Evolutionary conservation across 2,888 invertebrate species (phyloP), one percentile per base, ranked within the genome.

Genomic region (Coleophora flavipennella): DNA sequence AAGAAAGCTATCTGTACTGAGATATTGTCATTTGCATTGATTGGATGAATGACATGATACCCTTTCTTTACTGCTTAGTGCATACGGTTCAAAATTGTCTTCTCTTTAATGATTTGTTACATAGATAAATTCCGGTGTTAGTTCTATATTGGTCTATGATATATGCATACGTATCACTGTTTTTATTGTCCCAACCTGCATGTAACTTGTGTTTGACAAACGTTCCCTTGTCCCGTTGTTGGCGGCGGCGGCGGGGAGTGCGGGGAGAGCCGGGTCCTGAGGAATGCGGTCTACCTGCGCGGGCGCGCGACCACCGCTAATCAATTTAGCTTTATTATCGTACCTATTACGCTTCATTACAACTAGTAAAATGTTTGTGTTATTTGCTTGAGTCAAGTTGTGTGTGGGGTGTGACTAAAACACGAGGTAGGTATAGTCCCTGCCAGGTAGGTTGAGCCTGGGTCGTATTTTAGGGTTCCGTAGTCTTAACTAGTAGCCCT

Each of bases 241-340:
- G 34, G 49, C 40, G 50, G 40, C 34, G 49, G 43, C 38, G 48
- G 46, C 49, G 51, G 48, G 51, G 43, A 49, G 32, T 35, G 46
- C 31, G 45, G 46, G 35, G 45, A 34, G 46, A 44, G 46, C 55
- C 55, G 57, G 57, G 50, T 43, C 45, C 50, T 38, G 57, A 55
- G 79, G 81, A 83, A 80, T 83, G 84, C 71, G 72, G 78, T 65
- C 77, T 80, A 83, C 84, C 81, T 80, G 81, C 73, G 68, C 68
- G 66, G 69, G 78, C 73, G 68, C 68, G 66, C 68, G 78, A 70
- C 74, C 75, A 69, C 75, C 72, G 73, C 80, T 81, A 83, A 84
- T 84, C 84, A 83, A 83, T 79, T 83, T 83, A 81, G 68, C 77
- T 76, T 79, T 80, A 81, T 81, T 81, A 81, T 75, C 73, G 72